Percentiles rank a stretch among this genome's conserved stretches.
Evolutionary conservation across 2,888 invertebrate genomes (phyloP).

Genomic region (Drosophila glabriapex): DNA sequence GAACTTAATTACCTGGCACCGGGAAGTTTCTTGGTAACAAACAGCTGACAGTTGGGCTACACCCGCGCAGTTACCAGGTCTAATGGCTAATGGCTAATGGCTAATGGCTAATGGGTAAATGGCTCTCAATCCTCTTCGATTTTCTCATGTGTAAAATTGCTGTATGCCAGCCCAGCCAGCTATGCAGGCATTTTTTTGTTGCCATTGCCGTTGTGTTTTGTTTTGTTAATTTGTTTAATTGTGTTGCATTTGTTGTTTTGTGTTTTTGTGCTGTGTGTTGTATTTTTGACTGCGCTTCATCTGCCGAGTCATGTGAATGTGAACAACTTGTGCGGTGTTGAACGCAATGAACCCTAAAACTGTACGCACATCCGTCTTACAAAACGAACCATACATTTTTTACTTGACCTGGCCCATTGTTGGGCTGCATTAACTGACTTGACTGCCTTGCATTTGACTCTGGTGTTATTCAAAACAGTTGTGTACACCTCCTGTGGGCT

Average conservation of each 20-base stretch:
- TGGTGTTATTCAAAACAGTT: conserved; percentile 65
- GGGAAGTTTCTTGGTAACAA: conserved; percentile 66
- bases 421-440: conserved; percentile 27
- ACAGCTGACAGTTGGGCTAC: conserved; percentile 77
- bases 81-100: conserved; percentile 46
- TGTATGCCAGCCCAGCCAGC: conserved; percentile 28
- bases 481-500: conserved; percentile 68
- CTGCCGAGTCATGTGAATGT: conserved; percentile 76
- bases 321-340: conserved; percentile 72
- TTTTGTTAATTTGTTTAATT: conserved; percentile 79
- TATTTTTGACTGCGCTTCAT: conserved; percentile 59
- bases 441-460: conserved; percentile 17
- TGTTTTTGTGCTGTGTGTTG: not conserved
- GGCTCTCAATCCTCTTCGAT: conserved; percentile 73
- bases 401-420: conserved; percentile 47
- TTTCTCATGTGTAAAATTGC: conserved; percentile 79
- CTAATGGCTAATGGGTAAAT: conserved; percentile 46
- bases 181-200: conserved; percentile 23
- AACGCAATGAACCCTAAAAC: conserved; percentile 77
- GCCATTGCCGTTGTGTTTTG: conserved; percentile 37
- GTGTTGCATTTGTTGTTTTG: conserved; percentile 57
- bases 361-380: conserved; percentile 70
- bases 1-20: conserved; percentile 74
- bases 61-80: conserved; percentile 70
- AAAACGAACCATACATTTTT: conserved; percentile 43